Conservation (phyloP, 1,140 invertebrate genomes). For the Drosophila teissieri region DNA sequence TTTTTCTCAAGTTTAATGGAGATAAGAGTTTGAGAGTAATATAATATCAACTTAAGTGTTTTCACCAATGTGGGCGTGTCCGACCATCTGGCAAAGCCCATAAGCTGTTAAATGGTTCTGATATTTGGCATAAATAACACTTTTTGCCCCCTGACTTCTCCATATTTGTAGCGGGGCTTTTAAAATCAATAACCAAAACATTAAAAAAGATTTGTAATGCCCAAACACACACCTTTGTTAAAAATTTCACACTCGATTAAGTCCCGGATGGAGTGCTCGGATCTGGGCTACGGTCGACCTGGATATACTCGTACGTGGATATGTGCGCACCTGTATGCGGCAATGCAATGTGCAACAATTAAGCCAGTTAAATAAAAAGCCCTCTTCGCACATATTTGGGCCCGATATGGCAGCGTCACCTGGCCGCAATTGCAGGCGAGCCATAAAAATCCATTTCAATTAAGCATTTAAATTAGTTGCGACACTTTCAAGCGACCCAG, state of each 20-base stretch:
- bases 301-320: background rate
- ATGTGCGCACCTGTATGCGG: background rate
- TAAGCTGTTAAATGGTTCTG: constrained; percentile 58
- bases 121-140: constrained; percentile 59
- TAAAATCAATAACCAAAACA: constrained; percentile 66
- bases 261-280: constrained; percentile 23
- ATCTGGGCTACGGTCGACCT: constrained; percentile 5
- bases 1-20: background rate
- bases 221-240: constrained; percentile 26
- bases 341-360: constrained; percentile 71
- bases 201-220: constrained; percentile 24
- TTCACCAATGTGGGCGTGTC: constrained; percentile 2
- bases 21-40: background rate
- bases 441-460: constrained; percentile 84
- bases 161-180: constrained; percentile 52
- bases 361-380: constrained; percentile 81
- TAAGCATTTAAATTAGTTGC: constrained; percentile 84
- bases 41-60: background rate
- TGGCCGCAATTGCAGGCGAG: constrained; percentile 65
- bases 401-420: constrained; percentile 53
- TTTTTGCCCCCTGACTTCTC: constrained; percentile 23
- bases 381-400: constrained; percentile 76
- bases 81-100: constrained; percentile 43
- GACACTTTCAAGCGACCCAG: constrained; percentile 63
- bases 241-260: constrained; percentile 76